Base-by-base conservation (phyloP, 2,888 invertebrate genomes). In the Macaria notata region DNA sequence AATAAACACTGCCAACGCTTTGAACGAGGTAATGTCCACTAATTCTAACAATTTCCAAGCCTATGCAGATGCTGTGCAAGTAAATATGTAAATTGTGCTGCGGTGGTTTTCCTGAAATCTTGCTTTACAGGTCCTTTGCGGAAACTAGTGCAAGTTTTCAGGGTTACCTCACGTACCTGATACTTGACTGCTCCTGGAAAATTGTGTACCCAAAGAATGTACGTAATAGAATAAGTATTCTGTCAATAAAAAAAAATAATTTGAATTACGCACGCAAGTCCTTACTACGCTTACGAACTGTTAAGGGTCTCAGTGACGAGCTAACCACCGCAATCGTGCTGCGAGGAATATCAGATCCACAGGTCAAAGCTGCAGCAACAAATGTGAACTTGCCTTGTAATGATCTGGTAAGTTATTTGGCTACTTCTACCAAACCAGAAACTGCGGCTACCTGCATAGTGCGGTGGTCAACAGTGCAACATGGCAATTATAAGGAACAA, bases 11-110 rank as follows among this genome's bases (percentile, higher is more conserved):
- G 62, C 58, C 1, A 54, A 49, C 3, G 62, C 60, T 19, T 31
- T 65, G 0, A 56, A 41, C 36, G 58, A 64, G 0, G 53, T 50
- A 1, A 62, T 61, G 52, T 55, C 46, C 19, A 56, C 57, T 0
- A 52, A 46, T 29, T 63, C 65, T 0, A 56, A 65, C 29, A 52
- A 54, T 30, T 63, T 46, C 33, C 4, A 31, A 0, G 54, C 61
- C 0, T 65, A 59, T 19, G 56, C 62, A 19, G 19, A 19, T 19
- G 19, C 1, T 19, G 2, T 19, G 19, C 19, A 19, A 19, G 19
- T 19, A 19, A 19, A 19, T 19, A 1, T 19, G 19, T 19, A 19
- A 1, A 19, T 19, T 19, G 19, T 19, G 19, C 19, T 19, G 19
- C 2, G 19, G 19, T 19, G 19, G 2, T 19, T 19, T 19, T 19